Evolutionary conservation across 2,113 vertebrate species (phyloP).

Genomic region (Zosterops hypoxanthus): DNA sequence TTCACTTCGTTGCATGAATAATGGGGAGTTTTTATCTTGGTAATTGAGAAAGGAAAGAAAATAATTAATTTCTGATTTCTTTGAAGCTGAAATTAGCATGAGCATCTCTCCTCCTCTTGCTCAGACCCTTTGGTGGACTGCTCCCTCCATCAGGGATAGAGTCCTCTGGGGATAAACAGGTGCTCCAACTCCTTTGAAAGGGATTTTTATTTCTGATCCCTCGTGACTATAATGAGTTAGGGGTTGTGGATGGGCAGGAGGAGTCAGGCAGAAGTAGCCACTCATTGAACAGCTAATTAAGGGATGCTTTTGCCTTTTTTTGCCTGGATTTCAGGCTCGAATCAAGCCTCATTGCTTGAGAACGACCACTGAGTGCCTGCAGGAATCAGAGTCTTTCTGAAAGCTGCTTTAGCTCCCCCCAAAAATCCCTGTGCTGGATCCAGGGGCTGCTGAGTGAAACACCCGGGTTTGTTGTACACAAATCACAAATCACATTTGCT

Average conservation of each 20-base stretch:
- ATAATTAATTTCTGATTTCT: background rate
- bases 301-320: conserved; percentile 12
- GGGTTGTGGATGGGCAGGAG: background rate
- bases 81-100: background rate
- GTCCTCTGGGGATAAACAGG: background rate
- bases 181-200: background rate
- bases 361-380: background rate
- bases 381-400: background rate
- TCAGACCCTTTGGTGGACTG: background rate
- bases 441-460: background rate
- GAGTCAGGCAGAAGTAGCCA: background rate
- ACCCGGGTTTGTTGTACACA: background rate
- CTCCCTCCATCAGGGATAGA: background rate
- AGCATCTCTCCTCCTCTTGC: background rate
- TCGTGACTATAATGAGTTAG: background rate
- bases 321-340: background rate
- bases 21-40: background rate
- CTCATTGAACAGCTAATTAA: background rate
- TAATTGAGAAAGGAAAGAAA: background rate
- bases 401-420: background rate
- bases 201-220: background rate
- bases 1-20: background rate
- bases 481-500: no score
- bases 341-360: background rate
- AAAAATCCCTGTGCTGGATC: background rate